These are phyloP conservation scores for Agapostemon virescens DNA, from an alignment of 2,888 invertebrate species.

Conservation along the genomic window DNA sequence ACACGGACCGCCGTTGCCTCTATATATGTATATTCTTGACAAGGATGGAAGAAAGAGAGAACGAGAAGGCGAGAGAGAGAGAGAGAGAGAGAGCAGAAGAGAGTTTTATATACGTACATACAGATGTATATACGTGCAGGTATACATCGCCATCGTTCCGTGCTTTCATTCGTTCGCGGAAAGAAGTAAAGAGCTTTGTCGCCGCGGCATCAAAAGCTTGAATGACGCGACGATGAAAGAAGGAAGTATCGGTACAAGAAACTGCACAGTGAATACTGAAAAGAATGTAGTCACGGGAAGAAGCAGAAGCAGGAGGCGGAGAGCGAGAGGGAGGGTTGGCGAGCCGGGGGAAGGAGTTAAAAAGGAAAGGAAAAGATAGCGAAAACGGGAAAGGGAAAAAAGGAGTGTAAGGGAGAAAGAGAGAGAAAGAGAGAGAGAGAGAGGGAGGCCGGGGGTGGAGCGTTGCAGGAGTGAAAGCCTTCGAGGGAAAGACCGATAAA, in stretches of 20 bases:
- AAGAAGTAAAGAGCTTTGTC: slow-evolving; percentile 75
- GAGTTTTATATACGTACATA: slow-evolving; percentile 44
- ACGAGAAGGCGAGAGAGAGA: neutral
- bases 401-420: neutral
- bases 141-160: slow-evolving; percentile 70
- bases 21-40: slow-evolving; percentile 5
- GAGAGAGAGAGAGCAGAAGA: slow-evolving; percentile 5
- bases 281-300: slow-evolving; percentile 70
- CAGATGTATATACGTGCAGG: slow-evolving; percentile 52
- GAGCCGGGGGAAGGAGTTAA: slow-evolving; percentile 49
- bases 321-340: slow-evolving; percentile 15
- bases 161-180: slow-evolving; percentile 72
- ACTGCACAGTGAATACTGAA: slow-evolving; percentile 75
- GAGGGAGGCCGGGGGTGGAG: slow-evolving; percentile 19
- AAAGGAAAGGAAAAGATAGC: slow-evolving; percentile 59
- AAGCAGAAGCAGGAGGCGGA: slow-evolving; percentile 31
- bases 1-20: slow-evolving; percentile 18
- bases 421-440: slow-evolving; percentile 43
- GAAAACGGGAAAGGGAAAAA: slow-evolving; percentile 50
- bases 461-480: slow-evolving; percentile 55
- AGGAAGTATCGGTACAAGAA: slow-evolving; percentile 76
- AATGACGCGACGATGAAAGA: slow-evolving; percentile 76
- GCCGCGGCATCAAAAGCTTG: slow-evolving; percentile 75
- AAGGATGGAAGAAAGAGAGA: slow-evolving; percentile 21
- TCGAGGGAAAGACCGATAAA: slow-evolving; percentile 64